Conservation (phyloP, 2,888 invertebrate genomes). For the Nephrotoma appendiculata region DNA sequence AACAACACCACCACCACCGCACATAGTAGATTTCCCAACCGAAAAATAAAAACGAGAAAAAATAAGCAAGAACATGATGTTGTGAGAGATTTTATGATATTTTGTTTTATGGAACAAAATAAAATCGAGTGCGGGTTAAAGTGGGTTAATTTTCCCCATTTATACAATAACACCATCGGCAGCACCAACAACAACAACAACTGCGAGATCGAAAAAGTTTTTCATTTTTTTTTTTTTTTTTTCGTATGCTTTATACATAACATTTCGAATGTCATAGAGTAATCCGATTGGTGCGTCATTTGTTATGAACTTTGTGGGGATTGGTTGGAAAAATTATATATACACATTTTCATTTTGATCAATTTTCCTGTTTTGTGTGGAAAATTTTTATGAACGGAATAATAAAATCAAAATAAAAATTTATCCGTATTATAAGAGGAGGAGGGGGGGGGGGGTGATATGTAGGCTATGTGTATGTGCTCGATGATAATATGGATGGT, state of each 20-base stretch:
- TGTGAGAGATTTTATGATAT: background rate
- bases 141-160: background rate
- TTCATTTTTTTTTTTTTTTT: background rate
- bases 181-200: background rate
- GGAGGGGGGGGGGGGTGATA: background rate
- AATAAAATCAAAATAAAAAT: background rate
- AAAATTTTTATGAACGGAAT: background rate
- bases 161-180: background rate
- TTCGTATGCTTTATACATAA: background rate
- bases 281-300: conserved; percentile 8
- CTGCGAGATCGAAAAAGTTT: background rate
- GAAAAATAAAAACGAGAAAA: background rate
- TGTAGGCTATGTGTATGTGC: background rate
- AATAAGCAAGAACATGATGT: background rate
- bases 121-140: background rate
- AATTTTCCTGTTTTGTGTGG: background rate
- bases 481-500: background rate
- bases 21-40: background rate
- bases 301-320: conserved; percentile 7
- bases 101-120: background rate
- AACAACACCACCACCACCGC: background rate
- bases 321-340: conserved; percentile 3
- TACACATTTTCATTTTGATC: background rate
- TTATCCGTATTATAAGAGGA: background rate
- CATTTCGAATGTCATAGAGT: conserved; percentile 6